These are phyloP conservation scores for Torymus aiolomorphi DNA, from an alignment of 2,888 invertebrate species.

Conservation along the genomic window DNA sequence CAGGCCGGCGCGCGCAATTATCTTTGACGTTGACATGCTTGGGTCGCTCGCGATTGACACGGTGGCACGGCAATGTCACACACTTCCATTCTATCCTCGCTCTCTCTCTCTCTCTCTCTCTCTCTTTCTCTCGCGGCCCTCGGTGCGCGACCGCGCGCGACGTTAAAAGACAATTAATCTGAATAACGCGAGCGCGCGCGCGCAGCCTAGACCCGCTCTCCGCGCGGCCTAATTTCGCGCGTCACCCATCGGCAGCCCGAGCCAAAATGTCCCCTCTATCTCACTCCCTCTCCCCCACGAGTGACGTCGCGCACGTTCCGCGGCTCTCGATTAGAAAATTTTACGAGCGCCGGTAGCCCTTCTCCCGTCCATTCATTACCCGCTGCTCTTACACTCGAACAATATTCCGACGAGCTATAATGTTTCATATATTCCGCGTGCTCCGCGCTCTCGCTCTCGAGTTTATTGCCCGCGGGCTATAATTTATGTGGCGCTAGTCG, in stretches of 20 bases:
- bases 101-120: conserved; percentile 45
- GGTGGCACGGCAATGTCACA: conserved; percentile 65
- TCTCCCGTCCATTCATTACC: conserved; percentile 38
- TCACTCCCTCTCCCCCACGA: too few species aligned
- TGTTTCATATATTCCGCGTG: neutral
- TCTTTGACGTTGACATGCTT: conserved; percentile 55
- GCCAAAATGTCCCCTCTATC: conserved; percentile 24
- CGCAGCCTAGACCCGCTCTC: conserved; percentile 62
- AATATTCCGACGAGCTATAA: conserved; percentile 10
- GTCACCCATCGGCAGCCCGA: neutral
- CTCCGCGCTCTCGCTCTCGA: neutral
- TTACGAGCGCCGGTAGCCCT: conserved; percentile 18
- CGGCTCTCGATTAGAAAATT: conserved; percentile 27
- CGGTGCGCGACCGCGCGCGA: conserved; percentile 46
- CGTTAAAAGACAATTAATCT: conserved; percentile 71
- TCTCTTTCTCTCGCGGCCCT: too few species aligned
- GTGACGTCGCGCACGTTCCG: neutral
- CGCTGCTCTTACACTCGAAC: conserved; percentile 13
- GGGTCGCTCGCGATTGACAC: conserved; percentile 59
- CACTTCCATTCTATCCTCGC: conserved; percentile 1
- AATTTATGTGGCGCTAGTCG: conserved; percentile 47
- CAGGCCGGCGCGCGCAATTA: conserved; percentile 41
- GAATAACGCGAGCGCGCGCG: conserved; percentile 60
- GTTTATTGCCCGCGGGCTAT: conserved; percentile 30
- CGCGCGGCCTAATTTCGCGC: conserved; percentile 37